Percentiles rank a stretch among this genome's conserved stretches.
These are phyloP conservation scores for Strongylocentrotus purpuratus DNA, from an alignment of 35 echinoderm and acorn worm genomes.

Conservation along the genomic window DNA sequence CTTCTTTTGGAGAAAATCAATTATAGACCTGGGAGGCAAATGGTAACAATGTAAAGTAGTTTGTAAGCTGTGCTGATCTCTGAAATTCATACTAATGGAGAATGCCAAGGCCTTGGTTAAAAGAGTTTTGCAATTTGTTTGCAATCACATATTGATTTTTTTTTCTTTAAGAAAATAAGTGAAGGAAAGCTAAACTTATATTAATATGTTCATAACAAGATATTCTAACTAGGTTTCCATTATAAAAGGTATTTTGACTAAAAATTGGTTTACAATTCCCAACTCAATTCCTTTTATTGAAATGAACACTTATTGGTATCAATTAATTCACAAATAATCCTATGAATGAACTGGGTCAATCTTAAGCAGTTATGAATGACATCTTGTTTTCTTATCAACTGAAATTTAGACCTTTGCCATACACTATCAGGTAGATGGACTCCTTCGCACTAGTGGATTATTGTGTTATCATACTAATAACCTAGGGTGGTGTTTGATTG, in stretches of 20 bases:
- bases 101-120: neutral
- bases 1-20: neutral
- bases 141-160: too few species aligned
- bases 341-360: neutral
- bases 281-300: neutral
- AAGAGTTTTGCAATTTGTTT: too few species aligned
- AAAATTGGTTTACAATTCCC: too few species aligned
- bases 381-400: neutral
- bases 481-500: neutral
- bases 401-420: neutral
- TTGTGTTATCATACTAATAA: neutral
- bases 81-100: neutral
- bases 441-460: neutral
- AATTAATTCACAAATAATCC: neutral
- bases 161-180: too few species aligned
- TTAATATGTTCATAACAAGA: too few species aligned
- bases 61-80: neutral
- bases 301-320: neutral
- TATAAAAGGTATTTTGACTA: too few species aligned
- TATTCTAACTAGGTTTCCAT: too few species aligned
- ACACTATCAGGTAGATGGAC: neutral
- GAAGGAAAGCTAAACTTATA: too few species aligned
- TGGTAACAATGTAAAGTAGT: neutral
- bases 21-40: neutral
- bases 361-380: neutral